phyloP scores from a whole-genome alignment of 2,888 invertebrate genomes.

The Nephrotoma guestfalica region DNA sequence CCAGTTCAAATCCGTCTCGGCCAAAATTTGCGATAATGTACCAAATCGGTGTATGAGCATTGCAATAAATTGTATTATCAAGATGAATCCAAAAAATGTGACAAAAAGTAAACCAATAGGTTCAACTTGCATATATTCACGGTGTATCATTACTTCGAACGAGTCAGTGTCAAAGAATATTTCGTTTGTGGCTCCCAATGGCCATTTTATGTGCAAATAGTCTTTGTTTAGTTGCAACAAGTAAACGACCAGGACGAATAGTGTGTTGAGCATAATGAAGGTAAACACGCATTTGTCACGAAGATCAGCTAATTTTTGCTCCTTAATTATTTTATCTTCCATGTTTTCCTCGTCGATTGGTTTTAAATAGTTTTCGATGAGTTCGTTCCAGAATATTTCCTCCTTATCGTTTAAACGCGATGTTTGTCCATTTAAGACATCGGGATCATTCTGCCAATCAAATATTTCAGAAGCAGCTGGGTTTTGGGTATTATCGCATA shows the following conservation, averaged over 20 bases:
- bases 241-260: constrained; percentile 60
- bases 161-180: constrained; percentile 33
- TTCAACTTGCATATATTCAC: constrained; percentile 49
- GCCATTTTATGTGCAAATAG: constrained; percentile 51
- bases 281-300: constrained; percentile 52
- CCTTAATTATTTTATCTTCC: constrained; percentile 29
- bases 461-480: not conserved
- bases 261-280: constrained; percentile 61
- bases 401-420: constrained; percentile 52
- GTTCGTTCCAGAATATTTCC: constrained; percentile 58
- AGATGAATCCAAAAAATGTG: constrained; percentile 50
- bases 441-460: constrained; percentile 54
- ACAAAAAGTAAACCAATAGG: constrained; percentile 64
- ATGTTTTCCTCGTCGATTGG: constrained; percentile 53
- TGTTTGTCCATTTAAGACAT: constrained; percentile 47
- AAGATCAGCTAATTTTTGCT: constrained; percentile 20
- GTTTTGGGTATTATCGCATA: not conserved
- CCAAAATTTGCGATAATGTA: constrained; percentile 58
- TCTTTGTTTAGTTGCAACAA: constrained; percentile 59
- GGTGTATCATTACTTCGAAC: constrained; percentile 36
- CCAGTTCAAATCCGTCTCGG: constrained; percentile 45
- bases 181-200: constrained; percentile 41
- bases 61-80: constrained; percentile 55
- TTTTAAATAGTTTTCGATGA: constrained; percentile 59
- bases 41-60: constrained; percentile 65